Base-by-base conservation (phyloP, 2,797 vertebrate species). In the Schizopygopsis pylzovi region DNA sequence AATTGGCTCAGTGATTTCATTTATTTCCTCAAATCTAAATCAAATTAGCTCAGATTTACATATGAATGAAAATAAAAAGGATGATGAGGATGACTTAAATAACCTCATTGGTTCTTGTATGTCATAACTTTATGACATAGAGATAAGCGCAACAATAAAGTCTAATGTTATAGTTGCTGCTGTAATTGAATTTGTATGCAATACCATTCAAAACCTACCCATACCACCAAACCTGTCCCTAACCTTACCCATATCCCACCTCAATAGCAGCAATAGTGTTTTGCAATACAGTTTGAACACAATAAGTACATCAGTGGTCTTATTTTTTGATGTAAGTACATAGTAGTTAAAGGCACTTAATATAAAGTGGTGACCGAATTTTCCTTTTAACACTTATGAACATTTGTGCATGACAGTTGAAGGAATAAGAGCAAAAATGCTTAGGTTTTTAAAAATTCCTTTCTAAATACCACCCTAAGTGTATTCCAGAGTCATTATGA, bases 401-500 rank as follows among this genome's bases (percentile, higher is more conserved):
- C 45, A 25, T 75, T 75, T 49, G n/a, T 75, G 6, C n/a, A 49
- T 52, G 45, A 5, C n/a, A 18, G 9, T 11, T 75, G 7, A 28
- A 18, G 1, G 4, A 52, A 41, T 41, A 20, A 70, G 39, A 70
- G 28, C 7, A 67, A 68, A 73, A 72, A 12, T 33, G 15, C 9
- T 28, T 28, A 28, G 25, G 25, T 28, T 28, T 28, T 28, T 28
- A 28, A 28, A 28, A 28, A 28, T 28, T 28, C 25, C 25, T 28
- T 28, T 28, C 59, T 78, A 43, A 78, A 78, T 16, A 61, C 1
- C 47, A n/a, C 22, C 25, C 25, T 13, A 12, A 4, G n/a, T n/a
- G 37, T 18, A 52, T 82, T 86, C 76, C 65, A 75, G 67, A 75
- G 54, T 89, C 87, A 83, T 85, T 88, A 87, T 25, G 37, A 73